Conservation (phyloP, 2,888 invertebrate genomes). For the Hypena proboscidalis region DNA sequence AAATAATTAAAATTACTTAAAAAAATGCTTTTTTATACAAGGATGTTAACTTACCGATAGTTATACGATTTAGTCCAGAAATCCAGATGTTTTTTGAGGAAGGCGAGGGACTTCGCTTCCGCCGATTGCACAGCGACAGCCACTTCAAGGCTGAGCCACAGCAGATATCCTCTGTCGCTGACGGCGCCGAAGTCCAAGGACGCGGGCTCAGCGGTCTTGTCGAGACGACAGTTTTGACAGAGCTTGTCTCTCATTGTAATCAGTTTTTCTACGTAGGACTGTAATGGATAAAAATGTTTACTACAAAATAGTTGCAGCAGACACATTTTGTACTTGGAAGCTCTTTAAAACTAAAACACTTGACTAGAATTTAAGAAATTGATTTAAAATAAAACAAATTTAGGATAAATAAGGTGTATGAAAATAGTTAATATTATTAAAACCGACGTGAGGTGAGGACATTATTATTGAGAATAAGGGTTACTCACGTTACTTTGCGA, state of each 20-base stretch:
- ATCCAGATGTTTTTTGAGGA: slow-evolving; percentile 90
- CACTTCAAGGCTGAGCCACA: slow-evolving; percentile 91
- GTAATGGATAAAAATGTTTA: slow-evolving; percentile 29
- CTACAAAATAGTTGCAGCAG: neutral
- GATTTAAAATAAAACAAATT: no score
- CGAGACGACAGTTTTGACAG: slow-evolving; percentile 70
- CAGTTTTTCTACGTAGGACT: slow-evolving; percentile 91
- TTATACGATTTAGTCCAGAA: slow-evolving; percentile 92
- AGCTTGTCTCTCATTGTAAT: slow-evolving; percentile 90
- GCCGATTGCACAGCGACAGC: slow-evolving; percentile 88
- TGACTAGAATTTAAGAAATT: no score
- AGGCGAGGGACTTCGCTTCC: slow-evolving; percentile 89
- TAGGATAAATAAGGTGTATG: no score
- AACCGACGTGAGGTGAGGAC: no score
- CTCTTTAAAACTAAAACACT: no score
- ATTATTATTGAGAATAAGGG: no score
- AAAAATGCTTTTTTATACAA: no score
- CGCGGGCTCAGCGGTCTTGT: slow-evolving; percentile 89
- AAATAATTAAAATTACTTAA: no score
- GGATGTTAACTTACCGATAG: slow-evolving; percentile 87
- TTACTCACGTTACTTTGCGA: no score
- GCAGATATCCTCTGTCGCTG: slow-evolving; percentile 91
- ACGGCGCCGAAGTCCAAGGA: slow-evolving; percentile 89
- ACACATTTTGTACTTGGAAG: no score
- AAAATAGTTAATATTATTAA: no score